Conservation (phyloP, 2,888 invertebrate species). For the Agonum fuliginosum region DNA sequence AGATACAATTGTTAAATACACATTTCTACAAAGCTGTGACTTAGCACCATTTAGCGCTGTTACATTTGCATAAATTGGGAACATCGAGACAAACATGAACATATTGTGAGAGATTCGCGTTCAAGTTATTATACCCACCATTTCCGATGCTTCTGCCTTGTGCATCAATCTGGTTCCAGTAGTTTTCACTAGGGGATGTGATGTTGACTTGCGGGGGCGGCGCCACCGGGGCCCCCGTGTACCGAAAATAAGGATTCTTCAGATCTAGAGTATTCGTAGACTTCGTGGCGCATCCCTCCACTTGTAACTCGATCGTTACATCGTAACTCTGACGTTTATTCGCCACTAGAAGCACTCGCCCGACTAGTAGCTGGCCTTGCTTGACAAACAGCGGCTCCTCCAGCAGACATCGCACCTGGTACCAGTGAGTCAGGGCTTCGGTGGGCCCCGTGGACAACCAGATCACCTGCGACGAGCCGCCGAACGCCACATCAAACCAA, state of each 20-base stretch:
- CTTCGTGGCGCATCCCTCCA: slow-evolving; percentile 90
- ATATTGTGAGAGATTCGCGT: background rate
- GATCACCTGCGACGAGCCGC: slow-evolving; percentile 90
- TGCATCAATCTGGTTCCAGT: slow-evolving; percentile 90
- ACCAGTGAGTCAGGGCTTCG: slow-evolving; percentile 99
- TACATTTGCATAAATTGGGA: slow-evolving; percentile 12
- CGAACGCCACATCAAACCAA: slow-evolving; percentile 99
- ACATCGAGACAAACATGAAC: slow-evolving; percentile 12
- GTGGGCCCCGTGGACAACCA: slow-evolving; percentile 99
- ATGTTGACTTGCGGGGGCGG: slow-evolving; percentile 94
- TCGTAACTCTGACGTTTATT: slow-evolving; percentile 99
- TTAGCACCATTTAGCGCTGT: slow-evolving; percentile 17
- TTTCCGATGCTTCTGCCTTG: slow-evolving; percentile 81
- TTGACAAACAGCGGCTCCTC: slow-evolving; percentile 96
- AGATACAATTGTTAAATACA: background rate
- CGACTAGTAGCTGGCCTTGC: slow-evolving; percentile 93
- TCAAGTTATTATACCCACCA: slow-evolving; percentile 65
- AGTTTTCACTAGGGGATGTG: slow-evolving; percentile 94
- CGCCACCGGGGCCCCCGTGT: slow-evolving; percentile 93
- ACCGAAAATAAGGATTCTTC: slow-evolving; percentile 98
- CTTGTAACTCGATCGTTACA: slow-evolving; percentile 94
- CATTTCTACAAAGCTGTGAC: background rate
- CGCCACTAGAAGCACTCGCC: slow-evolving; percentile 90
- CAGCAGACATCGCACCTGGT: slow-evolving; percentile 96
- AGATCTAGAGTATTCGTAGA: slow-evolving; percentile 95